Evolutionary conservation across 2,888 invertebrate genomes (phyloP).

Genomic region (Lycia hirtaria): DNA sequence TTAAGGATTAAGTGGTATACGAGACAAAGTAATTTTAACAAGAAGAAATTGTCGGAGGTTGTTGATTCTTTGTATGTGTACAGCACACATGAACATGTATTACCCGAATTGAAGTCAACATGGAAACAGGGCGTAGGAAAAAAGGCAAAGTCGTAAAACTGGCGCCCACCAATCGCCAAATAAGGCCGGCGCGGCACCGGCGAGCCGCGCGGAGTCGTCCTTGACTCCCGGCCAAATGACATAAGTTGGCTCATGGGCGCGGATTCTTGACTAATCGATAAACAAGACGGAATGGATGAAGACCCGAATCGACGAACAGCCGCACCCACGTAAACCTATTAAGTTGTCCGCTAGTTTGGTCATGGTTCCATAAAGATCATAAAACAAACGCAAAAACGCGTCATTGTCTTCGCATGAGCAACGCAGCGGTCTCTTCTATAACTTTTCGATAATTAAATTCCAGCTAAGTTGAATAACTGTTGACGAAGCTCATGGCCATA

Average conservation of each 20-base stretch:
- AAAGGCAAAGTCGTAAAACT: slow-evolving; percentile 83
- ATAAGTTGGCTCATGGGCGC: slow-evolving; percentile 84
- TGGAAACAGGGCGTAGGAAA: slow-evolving; percentile 78
- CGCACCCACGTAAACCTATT: slow-evolving; percentile 75
- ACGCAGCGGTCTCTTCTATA: not conserved
- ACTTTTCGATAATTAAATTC: not conserved
- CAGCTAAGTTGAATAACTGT: not conserved
- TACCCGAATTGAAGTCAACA: slow-evolving; percentile 72
- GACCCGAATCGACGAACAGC: slow-evolving; percentile 64
- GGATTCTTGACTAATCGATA: slow-evolving; percentile 82
- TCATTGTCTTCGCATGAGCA: slow-evolving; percentile 36
- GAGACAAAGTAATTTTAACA: slow-evolving; percentile 52
- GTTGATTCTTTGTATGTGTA: slow-evolving; percentile 62
- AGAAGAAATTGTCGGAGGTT: slow-evolving; percentile 61
- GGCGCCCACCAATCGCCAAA: slow-evolving; percentile 85
- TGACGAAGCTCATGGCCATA: slow-evolving; percentile 2
- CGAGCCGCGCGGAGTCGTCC: slow-evolving; percentile 75
- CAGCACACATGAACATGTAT: slow-evolving; percentile 63
- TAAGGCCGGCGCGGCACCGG: slow-evolving; percentile 80
- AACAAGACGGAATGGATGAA: slow-evolving; percentile 77
- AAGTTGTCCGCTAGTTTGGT: slow-evolving; percentile 66
- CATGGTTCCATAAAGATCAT: slow-evolving; percentile 66
- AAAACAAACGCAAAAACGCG: slow-evolving; percentile 47
- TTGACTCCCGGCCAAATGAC: slow-evolving; percentile 85
- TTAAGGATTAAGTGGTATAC: slow-evolving; percentile 48